These are phyloP conservation scores for Acestrorhynchus altus DNA, from an alignment of 2,797 vertebrate species.

Conservation along the genomic window DNA sequence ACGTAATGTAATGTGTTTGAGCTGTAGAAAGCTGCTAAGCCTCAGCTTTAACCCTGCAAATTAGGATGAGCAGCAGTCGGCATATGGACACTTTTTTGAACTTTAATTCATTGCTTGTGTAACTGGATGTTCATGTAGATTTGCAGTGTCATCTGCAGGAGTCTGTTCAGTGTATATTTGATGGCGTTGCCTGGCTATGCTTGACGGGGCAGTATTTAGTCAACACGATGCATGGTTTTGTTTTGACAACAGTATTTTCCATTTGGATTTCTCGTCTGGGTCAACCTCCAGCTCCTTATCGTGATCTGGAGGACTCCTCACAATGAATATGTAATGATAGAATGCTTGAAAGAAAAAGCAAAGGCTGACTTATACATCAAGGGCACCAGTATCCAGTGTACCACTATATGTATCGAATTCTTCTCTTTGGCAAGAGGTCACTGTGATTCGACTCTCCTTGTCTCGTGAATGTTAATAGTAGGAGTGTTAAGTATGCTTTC, in stretches of 20 bases:
- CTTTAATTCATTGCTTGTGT: neutral
- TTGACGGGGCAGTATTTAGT: conserved; percentile 3
- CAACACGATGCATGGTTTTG: conserved; percentile 38
- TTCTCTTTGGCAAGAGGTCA: conserved; percentile 18
- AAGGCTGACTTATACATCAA: neutral
- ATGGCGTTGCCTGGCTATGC: neutral
- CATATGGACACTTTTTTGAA: neutral
- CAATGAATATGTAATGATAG: neutral
- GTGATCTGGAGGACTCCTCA: neutral
- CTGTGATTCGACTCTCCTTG: conserved; percentile 30
- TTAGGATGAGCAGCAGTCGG: conserved; percentile 57
- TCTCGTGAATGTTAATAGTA: conserved; percentile 35
- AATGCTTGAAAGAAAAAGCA: neutral
- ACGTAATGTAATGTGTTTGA: conserved; percentile 71
- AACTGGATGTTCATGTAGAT: neutral
- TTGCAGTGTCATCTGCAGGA: neutral
- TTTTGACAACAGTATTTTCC: neutral
- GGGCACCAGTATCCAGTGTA: conserved; percentile 20
- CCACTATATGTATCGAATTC: conserved; percentile 17
- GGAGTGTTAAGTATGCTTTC: conserved; percentile 31
- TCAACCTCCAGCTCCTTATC: neutral
- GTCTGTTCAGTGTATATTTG: neutral
- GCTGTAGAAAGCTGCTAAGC: conserved; percentile 67
- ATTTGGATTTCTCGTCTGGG: neutral
- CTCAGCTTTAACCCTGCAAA: conserved; percentile 46